Evolutionary conservation across 2,797 vertebrate species (phyloP), one percentile per base, ranked within the genome.

Genomic region (Momotus momota): DNA sequence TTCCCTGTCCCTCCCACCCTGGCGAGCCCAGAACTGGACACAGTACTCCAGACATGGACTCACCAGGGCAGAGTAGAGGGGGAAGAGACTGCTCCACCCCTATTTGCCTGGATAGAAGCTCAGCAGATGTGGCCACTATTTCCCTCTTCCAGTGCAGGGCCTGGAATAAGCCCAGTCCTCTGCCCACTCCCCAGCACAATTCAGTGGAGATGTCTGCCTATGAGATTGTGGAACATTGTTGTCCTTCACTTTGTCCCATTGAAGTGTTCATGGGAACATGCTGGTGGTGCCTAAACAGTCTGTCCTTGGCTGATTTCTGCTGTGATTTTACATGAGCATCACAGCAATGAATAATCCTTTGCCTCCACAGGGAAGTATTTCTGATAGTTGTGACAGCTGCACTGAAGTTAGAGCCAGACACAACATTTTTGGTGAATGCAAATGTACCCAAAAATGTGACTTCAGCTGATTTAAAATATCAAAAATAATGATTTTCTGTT

Each of bases 331-430:
- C 71, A 41, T 12, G 21, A 15, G 23, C 69, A 90, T 20, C 38
- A 65, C 15, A 80, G 27, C 26, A 66, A 66, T 1, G 48, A 84
- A 71, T 25, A 48, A 73, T 31, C 19, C 31, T 86, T 83, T 84
- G n/a, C 35, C 25, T 73, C 58, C 26, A 20, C 18, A 73, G 52
- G 31, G 25, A 71, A 92, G 67, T 9, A 4, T 20, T 73, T 57
- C 54, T 46, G 21, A 43, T 33, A 43, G 55, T 17, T 87, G 48
- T 85, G 79, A 87, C 89, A 94, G 87, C 60, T 94, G 81, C 75
- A 46, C 8, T 3, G 10, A 29, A 91, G 33, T 61, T 26, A 66
- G 27, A 85, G 74, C 60, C 75, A 92, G 75, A 57, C 49, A 40
- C 40, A 85, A 80, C 25, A 57, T 58, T 80, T 89, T 71, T 80